These are phyloP conservation scores for Siphamia tubifer DNA, from an alignment of 2,113 vertebrate species.

Conservation along the genomic window DNA sequence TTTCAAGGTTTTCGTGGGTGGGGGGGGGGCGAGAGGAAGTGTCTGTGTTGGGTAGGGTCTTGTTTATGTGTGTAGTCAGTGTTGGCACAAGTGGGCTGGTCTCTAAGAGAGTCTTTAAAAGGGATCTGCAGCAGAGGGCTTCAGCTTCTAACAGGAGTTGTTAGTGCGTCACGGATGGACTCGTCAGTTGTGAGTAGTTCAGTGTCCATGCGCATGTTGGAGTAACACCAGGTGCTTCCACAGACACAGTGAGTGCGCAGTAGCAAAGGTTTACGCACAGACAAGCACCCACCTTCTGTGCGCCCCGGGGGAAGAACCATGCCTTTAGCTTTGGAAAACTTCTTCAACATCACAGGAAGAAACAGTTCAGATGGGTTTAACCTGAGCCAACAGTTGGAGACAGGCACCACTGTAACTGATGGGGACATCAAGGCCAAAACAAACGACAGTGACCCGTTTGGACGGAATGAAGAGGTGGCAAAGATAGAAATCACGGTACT, in stretches of 20 bases:
- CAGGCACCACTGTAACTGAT: neutral
- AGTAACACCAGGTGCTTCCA: neutral
- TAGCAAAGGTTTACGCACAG: conserved; percentile 16
- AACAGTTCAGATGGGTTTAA: conserved; percentile 35
- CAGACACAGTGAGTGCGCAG: neutral
- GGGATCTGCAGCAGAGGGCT: neutral
- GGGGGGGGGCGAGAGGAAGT: neutral
- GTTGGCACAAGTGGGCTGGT: neutral
- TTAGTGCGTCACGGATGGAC: neutral
- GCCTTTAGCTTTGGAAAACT: conserved; percentile 7
- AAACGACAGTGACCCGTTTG: conserved; percentile 77
- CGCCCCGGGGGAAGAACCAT: conserved; percentile 26
- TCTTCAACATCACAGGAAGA: conserved; percentile 24
- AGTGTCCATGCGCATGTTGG: neutral
- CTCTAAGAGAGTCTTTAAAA: conserved; percentile 40
- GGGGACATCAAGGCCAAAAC: conserved; percentile 17
- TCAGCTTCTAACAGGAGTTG: neutral
- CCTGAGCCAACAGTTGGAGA: neutral
- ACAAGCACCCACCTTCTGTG: neutral
- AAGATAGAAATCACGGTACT: conserved; percentile 90
- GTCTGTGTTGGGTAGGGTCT: neutral
- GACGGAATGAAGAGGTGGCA: conserved; percentile 89
- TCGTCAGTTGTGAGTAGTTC: accelerated
- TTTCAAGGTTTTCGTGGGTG: neutral
- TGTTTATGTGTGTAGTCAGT: neutral